Evolutionary conservation across 2,888 invertebrate species (phyloP), one percentile per base, ranked within the genome.

Genomic region (Sminthurinus aureus): DNA sequence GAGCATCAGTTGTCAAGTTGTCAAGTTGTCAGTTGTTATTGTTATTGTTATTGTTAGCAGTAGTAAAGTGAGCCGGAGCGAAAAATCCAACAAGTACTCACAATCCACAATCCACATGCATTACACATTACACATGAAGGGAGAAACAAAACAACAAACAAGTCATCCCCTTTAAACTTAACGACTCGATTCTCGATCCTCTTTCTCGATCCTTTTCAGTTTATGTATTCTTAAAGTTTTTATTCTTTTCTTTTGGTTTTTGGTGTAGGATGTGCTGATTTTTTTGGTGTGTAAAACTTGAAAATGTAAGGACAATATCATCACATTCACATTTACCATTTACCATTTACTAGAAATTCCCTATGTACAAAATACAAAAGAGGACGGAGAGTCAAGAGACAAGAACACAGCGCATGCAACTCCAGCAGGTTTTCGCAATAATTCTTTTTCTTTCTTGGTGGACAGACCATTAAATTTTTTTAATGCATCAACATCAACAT

Each of bases 401-500:
- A 20, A 13, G 26, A 66, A 51, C 66, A 75, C 74, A 82, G 66
- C 38, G 52, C 38, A 75, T 50, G 64, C 52, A 73, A 74, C 82
- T 82, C 82, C 82, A 82, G 75, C 75, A 82, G 82, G 82, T 84
- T 84, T 84, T 84, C 79, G 81, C 84, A 81, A 84, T 84, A 79
- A 82, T 78, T 84, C 84, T 82, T 84, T 58, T 69, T 80, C 80
- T 77, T 76, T 77, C 77, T 81, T 81, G 81, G 71, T 76, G 76
- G 79, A 79, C 79, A 79, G 51, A 58, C 79, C 79, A 79, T 79
- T 79, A 79, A 79, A 26, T 79, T 69, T 69, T 79, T 79, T 79
- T 79, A 66, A 26, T n/a, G 79, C 79, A 69, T 69, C 79, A 79
- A 69, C 76, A 76, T 38, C 38, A 38, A 38, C 38, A 38, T 38